Percentiles rank a stretch among this genome's conserved stretches.
Evolutionary conservation across 1,140 invertebrate genomes (phyloP).

Genomic region (Centruroides sculpturatus): DNA sequence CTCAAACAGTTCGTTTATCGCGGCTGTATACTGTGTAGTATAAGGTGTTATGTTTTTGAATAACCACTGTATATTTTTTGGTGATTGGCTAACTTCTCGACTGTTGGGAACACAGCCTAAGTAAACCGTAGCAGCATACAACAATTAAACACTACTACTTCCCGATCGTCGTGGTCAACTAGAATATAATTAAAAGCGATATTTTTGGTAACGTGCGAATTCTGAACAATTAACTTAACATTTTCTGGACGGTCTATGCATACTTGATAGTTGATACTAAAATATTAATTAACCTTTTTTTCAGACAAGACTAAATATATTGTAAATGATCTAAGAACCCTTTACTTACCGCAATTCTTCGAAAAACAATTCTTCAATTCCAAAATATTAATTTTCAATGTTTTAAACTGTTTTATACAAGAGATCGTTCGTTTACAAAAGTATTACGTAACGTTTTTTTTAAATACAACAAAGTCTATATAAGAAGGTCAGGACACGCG

Average conservation of each 20-base stretch:
- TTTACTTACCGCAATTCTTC: no score
- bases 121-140: constrained; percentile 82
- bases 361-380: no score
- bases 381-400: no score
- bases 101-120: constrained; percentile 74
- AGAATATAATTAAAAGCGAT: constrained; percentile 94
- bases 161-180: constrained; percentile 91
- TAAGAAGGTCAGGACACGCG: no score
- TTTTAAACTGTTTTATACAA: no score
- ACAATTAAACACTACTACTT: constrained; percentile 82
- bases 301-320: no score
- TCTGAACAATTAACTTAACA: constrained; percentile 66
- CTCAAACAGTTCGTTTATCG: constrained; percentile 79
- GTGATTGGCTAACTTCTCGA: constrained; percentile 66
- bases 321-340: no score
- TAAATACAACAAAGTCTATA: no score
- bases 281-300: no score
- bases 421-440: no score
- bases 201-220: constrained; percentile 71
- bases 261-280: constrained; percentile 85
- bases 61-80: constrained; percentile 92
- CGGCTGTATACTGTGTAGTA: constrained; percentile 78
- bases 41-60: constrained; percentile 91
- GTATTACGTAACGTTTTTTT: no score
- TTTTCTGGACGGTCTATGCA: constrained; percentile 84